Conservation (phyloP, 2,797 vertebrate species). For the Poecilia velifera region DNA sequence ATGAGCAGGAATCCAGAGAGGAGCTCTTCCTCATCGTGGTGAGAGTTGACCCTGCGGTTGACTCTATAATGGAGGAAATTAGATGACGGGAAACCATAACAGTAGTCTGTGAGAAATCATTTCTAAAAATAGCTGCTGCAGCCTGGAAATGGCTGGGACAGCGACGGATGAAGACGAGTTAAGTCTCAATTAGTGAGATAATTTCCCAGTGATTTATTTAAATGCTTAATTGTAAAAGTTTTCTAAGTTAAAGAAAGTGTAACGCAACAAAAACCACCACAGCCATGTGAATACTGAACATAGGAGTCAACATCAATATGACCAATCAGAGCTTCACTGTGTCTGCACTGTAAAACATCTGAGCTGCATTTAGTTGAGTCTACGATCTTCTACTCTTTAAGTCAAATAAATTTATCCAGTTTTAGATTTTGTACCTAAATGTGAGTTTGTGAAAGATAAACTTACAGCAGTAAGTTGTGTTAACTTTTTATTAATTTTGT, state of each 20-base stretch:
- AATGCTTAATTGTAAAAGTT: neutral
- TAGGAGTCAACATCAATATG: neutral
- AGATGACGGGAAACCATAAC: conserved; percentile 27
- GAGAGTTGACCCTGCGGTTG: conserved; percentile 40
- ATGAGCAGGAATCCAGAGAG: conserved; percentile 45
- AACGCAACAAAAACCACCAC: neutral
- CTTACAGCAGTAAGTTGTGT: no score
- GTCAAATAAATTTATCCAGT: no score
- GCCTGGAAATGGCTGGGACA: neutral
- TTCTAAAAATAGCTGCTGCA: conserved; percentile 24
- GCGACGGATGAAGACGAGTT: neutral
- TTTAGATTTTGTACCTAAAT: no score
- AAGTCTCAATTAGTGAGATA: neutral
- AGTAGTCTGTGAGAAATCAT: neutral
- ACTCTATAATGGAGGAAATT: conserved; percentile 45
- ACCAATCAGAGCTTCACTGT: neutral
- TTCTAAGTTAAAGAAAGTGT: neutral
- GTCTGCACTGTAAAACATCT: neutral
- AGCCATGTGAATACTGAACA: neutral
- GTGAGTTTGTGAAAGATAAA: no score
- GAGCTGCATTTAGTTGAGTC: no score
- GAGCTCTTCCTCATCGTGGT: conserved; percentile 34
- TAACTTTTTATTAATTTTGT: no score
- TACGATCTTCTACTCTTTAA: no score
- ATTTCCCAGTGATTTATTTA: neutral